Evolutionary conservation across 2,888 invertebrate species (phyloP).

Genomic region (Xanthostigma xanthostigma): DNA sequence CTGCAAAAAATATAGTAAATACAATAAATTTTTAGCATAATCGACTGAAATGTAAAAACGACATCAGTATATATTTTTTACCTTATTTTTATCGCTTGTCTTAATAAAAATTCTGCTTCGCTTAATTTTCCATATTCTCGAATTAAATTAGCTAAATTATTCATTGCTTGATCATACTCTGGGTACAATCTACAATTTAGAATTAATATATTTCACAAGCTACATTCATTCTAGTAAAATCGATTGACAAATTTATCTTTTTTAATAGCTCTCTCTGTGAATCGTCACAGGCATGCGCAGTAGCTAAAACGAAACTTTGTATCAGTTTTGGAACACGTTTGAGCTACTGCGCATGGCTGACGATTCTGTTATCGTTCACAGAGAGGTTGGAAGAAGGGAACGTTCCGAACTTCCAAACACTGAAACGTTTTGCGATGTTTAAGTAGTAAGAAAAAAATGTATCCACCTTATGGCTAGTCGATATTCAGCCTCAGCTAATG

Average conservation of each 20-base stretch:
- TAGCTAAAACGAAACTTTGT: too few species aligned
- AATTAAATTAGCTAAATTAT: constrained; percentile 78
- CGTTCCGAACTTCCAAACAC: constrained; percentile 2
- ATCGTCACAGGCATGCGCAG: too few species aligned
- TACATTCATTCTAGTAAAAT: background rate
- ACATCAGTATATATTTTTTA: constrained; percentile 23
- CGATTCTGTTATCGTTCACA: too few species aligned
- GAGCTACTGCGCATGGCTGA: too few species aligned
- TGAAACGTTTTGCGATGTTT: background rate
- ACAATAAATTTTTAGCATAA: constrained; percentile 7
- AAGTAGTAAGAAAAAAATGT: constrained; percentile 1
- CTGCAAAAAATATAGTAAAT: constrained; percentile 26
- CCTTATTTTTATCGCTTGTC: constrained; percentile 57
- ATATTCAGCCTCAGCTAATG: constrained; percentile 63
- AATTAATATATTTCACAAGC: constrained; percentile 1
- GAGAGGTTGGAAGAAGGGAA: too few species aligned
- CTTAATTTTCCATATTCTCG: constrained; percentile 49
- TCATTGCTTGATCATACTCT: constrained; percentile 82
- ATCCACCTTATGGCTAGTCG: constrained; percentile 52
- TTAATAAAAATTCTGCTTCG: constrained; percentile 61
- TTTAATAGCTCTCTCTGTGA: too few species aligned
- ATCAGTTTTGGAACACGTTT: too few species aligned
- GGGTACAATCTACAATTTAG: constrained; percentile 47
- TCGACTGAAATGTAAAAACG: background rate
- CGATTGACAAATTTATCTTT: background rate